Evolutionary conservation across 2,797 vertebrate species (phyloP).

Genomic region (Lepus oiostolus): DNA sequence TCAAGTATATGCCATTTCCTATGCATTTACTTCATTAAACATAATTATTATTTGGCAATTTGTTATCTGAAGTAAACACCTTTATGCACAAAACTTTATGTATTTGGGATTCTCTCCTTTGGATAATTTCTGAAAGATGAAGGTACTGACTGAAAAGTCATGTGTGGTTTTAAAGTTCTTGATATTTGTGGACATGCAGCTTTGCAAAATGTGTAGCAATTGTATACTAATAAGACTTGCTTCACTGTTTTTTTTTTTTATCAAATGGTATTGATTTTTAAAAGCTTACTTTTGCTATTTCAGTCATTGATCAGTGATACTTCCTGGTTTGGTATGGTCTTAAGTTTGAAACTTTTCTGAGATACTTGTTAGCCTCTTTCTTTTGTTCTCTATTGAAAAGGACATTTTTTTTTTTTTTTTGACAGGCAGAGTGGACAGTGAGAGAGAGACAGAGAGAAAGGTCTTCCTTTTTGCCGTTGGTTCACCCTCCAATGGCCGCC

Average conservation of each 20-base stretch:
- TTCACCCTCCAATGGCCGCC: too few relatives aligned
- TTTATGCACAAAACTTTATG: not conserved
- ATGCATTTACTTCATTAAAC: slow-evolving; percentile 53
- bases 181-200: not conserved
- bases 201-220: slow-evolving; percentile 21
- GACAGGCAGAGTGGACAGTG: too few relatives aligned
- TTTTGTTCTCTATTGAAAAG: not conserved
- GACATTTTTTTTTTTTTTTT: too few relatives aligned
- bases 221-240: not conserved
- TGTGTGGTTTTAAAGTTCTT: not conserved
- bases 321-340: not conserved
- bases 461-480: too few relatives aligned
- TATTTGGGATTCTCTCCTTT: not conserved
- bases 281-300: slow-evolving; percentile 52
- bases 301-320: not conserved
- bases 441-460: too few relatives aligned
- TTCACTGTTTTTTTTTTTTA: not conserved
- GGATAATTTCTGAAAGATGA: slow-evolving; percentile 12
- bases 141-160: slow-evolving; percentile 14
- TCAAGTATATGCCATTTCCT: not conserved
- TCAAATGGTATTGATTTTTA: not conserved
- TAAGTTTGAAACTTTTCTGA: slow-evolving; percentile 44
- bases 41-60: not conserved
- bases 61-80: slow-evolving; percentile 7
- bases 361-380: slow-evolving; percentile 14